Evolutionary conservation across 2,113 vertebrate species (phyloP), one percentile per base, ranked within the genome.

Genomic region (Protomyctophum bolini): DNA sequence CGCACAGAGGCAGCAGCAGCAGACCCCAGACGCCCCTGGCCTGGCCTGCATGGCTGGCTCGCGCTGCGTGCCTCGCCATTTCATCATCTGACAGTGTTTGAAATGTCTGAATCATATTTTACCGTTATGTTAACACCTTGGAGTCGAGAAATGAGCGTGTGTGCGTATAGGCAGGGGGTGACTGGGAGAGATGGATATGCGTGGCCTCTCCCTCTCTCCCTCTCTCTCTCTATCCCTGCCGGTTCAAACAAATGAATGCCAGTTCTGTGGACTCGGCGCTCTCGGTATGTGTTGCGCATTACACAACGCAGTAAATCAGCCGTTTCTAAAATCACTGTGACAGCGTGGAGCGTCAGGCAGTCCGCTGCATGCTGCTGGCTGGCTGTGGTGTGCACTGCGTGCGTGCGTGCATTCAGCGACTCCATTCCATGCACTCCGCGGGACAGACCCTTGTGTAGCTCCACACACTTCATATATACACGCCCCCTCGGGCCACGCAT

Each of bases 71-170:
- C 75, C 81, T 68, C 66, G 51, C 80, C 81, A 78, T 86, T 86
- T 89, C 85, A 91, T 88, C 86, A 82, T 79, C 68, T 83, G 87
- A 88, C 88, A 79, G 64, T 86, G 89, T 91, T 92, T 92, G 79
- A 91, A 90, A 91, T 75, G 86, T 82, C 85, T 78, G 86, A 83
- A 89, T 90, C 88, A 90, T 88, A 91, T 90, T 92, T 89, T 90
- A 88, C 69, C 80, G 79, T 87, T 83, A 75, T 84, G 87, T 88
- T 91, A 86, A 85, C 88, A 87, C 88, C 77, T 83, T 70, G 49
- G 54, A 78, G 64, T 62, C 48, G 69, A 57, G 73, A 73, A 73
- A 68, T 72, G 63, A 73, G 77, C 72, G 8, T 10, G 14, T 66
- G 72, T 77, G 73, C 63, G 58, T 10, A 74, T 10, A 74, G 51